Evolutionary conservation across 2,797 vertebrate species (phyloP).

Genomic region (Brachyalestes nurse): DNA sequence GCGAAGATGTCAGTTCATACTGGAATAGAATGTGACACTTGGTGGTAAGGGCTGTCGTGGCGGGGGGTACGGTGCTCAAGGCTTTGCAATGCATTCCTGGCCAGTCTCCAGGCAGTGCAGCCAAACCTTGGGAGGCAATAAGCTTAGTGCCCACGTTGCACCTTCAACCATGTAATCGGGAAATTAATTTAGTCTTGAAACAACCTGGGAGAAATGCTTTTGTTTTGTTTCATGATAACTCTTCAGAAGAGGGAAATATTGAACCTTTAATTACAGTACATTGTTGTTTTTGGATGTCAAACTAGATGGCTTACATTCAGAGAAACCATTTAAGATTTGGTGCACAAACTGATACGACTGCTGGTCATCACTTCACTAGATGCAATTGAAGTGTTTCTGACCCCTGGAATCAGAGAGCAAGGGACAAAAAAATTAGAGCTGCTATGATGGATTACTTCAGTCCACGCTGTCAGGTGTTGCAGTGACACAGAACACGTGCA

Average conservation of each 20-base stretch:
- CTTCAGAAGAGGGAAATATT: conserved; percentile 5
- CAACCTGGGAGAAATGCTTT: conserved; percentile 39
- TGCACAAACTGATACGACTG: no score
- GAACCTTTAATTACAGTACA: no score
- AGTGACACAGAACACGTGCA: neutral
- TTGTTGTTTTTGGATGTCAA: no score
- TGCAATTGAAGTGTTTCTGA: neutral
- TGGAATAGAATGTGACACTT: conserved; percentile 55
- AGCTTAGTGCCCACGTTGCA: conserved; percentile 52
- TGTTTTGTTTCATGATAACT: conserved; percentile 34
- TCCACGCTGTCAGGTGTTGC: neutral
- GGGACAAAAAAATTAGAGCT: conserved; percentile 6
- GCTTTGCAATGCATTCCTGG: conserved; percentile 47
- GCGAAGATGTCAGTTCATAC: conserved; percentile 49
- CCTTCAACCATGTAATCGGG: conserved; percentile 56
- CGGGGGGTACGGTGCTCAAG: conserved; percentile 24
- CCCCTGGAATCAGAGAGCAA: neutral
- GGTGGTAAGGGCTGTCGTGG: conserved; percentile 37
- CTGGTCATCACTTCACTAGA: neutral
- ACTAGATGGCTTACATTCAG: no score
- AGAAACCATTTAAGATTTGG: no score
- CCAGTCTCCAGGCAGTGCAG: conserved; percentile 53
- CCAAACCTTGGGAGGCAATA: conserved; percentile 57
- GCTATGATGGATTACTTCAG: conserved; percentile 9
- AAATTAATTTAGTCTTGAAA: conserved; percentile 52